Evolutionary conservation across 2,113 vertebrate genomes (phyloP).

Genomic region (Oceanodroma tethys): DNA sequence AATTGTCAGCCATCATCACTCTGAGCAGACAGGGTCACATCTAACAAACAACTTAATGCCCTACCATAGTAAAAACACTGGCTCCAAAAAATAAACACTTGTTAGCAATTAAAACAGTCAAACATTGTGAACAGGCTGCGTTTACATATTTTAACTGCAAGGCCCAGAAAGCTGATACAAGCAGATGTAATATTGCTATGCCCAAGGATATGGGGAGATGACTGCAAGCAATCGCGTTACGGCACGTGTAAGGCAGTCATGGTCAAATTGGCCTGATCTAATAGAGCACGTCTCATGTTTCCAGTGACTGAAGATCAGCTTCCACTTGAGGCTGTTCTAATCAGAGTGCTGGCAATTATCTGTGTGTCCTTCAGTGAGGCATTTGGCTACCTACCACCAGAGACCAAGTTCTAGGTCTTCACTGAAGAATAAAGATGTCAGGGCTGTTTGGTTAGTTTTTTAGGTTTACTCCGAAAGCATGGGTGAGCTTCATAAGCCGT

Average conservation of each 20-base stretch:
- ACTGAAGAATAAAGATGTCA: background rate
- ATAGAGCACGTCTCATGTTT: accelerated
- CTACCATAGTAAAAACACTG: background rate
- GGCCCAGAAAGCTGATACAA: background rate
- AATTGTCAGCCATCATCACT: background rate
- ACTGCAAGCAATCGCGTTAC: accelerated
- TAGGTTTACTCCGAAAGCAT: background rate
- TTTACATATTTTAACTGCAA: background rate
- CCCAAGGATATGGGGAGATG: background rate
- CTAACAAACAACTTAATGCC: background rate
- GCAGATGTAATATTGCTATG: background rate
- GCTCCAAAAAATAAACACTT: background rate
- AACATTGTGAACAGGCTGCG: background rate
- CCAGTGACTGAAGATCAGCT: background rate
- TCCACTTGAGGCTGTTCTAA: background rate
- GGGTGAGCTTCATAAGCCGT: background rate
- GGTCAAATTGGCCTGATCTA: background rate
- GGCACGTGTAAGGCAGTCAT: background rate
- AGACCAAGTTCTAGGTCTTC: background rate
- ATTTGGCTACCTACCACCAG: background rate
- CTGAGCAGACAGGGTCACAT: background rate
- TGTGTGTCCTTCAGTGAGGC: background rate
- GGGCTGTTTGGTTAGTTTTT: background rate
- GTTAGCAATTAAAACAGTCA: background rate
- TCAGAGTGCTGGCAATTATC: background rate